A percentile compares a stretch with the other conserved stretches of the same genome.
Evolutionary conservation across 2,797 vertebrate genomes (phyloP).

Genomic region (Poecile montanus): DNA sequence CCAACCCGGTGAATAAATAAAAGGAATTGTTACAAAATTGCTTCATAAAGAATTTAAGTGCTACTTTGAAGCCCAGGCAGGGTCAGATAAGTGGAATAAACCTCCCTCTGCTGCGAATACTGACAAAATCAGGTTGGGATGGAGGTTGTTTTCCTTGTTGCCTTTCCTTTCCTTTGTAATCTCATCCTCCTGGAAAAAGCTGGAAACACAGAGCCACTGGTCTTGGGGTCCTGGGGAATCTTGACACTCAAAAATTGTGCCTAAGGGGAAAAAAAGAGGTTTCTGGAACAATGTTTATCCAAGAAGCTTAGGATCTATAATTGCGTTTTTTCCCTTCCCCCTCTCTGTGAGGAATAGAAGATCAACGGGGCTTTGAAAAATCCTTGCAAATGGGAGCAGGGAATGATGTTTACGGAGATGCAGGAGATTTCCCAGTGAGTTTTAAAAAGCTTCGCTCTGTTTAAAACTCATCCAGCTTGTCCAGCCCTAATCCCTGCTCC

Average conservation of each 20-base stretch:
- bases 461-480: background rate
- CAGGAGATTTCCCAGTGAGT: background rate
- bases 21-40: background rate
- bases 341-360: background rate
- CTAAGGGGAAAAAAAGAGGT: background rate
- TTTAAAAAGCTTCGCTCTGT: background rate
- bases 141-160: background rate
- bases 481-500: background rate
- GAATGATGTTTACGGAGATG: background rate
- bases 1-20: background rate
- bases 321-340: background rate
- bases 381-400: background rate
- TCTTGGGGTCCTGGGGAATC: background rate
- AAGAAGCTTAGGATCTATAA: background rate
- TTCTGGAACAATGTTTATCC: background rate
- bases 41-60: background rate
- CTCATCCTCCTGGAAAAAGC: background rate
- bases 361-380: slow-evolving; percentile 31
- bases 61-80: background rate
- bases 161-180: background rate
- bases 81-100: background rate
- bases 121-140: background rate
- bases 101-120: background rate
- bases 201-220: background rate
- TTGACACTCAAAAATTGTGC: background rate